Conservation (phyloP, 2,797 vertebrate genomes). For the Poecilia gillii region DNA sequence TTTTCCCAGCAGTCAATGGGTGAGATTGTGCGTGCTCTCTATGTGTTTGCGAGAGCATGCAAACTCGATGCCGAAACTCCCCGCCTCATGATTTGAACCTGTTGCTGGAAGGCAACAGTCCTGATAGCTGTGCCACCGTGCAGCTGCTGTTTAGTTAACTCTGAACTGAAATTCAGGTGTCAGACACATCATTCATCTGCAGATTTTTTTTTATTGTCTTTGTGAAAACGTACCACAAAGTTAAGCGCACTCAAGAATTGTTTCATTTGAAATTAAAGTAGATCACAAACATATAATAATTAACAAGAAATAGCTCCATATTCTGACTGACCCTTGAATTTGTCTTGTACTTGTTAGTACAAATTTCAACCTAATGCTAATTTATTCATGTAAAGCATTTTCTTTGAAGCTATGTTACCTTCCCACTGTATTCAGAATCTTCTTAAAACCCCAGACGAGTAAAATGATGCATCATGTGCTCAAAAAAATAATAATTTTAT, state of each 20-base stretch:
- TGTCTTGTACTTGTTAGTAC: neutral
- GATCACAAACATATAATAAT: neutral
- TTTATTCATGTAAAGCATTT: neutral
- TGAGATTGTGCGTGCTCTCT: neutral
- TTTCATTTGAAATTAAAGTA: neutral
- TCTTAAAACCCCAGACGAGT: neutral
- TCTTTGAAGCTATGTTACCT: neutral
- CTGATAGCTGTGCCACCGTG: neutral
- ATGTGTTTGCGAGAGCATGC: no score
- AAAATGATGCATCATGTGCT: neutral
- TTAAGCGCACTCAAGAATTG: neutral
- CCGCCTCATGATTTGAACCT: neutral
- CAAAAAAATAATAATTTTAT: neutral
- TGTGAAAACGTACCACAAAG: neutral
- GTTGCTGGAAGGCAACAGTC: neutral
- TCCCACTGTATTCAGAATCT: neutral
- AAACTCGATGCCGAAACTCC: no score
- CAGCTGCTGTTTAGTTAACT: neutral
- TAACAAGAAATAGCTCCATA: neutral
- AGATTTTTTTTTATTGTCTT: neutral
- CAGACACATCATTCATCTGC: neutral
- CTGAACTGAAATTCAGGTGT: neutral
- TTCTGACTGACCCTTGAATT: neutral
- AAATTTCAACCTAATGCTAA: neutral
- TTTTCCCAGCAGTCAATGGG: neutral